These are phyloP conservation scores for Thalassaphorura encarpata DNA, from an alignment of 1,140 invertebrate species.

Conservation along the genomic window DNA sequence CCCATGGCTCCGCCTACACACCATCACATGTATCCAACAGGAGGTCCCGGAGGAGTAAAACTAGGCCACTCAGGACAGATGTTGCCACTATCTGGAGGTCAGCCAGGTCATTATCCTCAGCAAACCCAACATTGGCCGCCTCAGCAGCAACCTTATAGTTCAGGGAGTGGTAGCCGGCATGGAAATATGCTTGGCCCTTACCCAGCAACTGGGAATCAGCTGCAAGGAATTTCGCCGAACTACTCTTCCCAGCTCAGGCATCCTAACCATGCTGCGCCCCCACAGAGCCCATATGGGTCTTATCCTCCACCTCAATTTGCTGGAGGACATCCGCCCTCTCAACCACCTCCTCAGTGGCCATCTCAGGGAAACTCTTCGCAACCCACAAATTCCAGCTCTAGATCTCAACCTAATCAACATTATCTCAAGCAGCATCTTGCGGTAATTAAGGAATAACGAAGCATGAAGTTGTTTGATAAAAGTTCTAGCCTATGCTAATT, in stretches of 20 bases:
- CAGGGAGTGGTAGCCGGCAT: constrained; percentile 1
- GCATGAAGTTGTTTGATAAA: constrained; percentile 24
- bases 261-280: constrained; percentile 23
- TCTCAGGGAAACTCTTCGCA: constrained; percentile 22
- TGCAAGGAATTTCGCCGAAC: constrained; percentile 20
- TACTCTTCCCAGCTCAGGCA: constrained; percentile 13
- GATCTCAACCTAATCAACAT: constrained; percentile 38
- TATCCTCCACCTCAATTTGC: constrained; percentile 22
- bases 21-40: constrained; percentile 45
- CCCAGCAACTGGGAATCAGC: constrained; percentile 17
- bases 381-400: constrained; percentile 25
- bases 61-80: constrained; percentile 19
- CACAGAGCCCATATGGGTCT: constrained; percentile 16
- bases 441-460: constrained; percentile 34
- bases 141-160: constrained; percentile 6
- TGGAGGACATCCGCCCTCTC: constrained; percentile 14
- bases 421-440: constrained; percentile 60
- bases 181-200: constrained; percentile 23
- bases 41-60: constrained; percentile 34
- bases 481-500: constrained; percentile 20
- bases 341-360: constrained; percentile 26
- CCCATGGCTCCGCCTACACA: constrained; percentile 51
- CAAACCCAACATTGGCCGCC: constrained; percentile 17
- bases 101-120: not conserved
- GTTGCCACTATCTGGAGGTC: constrained; percentile 18